phyloP scores from a whole-genome alignment of 2,113 vertebrate species.

The Epinephelus fuscoguttatus region DNA sequence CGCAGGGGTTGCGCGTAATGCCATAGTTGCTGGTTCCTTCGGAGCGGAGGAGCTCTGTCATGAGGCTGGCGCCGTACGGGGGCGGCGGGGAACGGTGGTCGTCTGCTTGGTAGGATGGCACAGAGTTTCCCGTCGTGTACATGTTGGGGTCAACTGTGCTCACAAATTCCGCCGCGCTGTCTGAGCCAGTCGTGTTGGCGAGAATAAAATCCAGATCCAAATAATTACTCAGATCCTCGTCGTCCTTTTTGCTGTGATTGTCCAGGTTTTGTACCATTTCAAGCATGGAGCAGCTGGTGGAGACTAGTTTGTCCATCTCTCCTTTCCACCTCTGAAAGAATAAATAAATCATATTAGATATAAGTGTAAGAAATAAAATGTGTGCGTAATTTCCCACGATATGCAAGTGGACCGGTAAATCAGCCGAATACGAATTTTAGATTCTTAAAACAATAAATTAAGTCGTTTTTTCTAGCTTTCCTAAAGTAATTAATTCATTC shows the following conservation, averaged over 20 bases:
- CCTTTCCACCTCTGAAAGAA: conserved; percentile 90
- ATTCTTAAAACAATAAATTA: neutral
- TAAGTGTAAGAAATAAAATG: neutral
- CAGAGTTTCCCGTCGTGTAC: conserved; percentile 82
- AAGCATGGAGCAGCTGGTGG: conserved; percentile 77
- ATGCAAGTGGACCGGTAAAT: neutral
- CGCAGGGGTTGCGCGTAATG: conserved; percentile 61
- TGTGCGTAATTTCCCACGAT: neutral
- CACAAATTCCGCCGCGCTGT: conserved; percentile 83
- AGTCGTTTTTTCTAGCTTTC: neutral
- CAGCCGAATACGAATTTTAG: neutral
- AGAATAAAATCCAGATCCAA: conserved; percentile 98
- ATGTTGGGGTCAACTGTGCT: conserved; percentile 78
- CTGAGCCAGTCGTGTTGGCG: conserved; percentile 89
- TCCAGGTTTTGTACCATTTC: conserved; percentile 82
- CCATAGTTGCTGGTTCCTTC: conserved; percentile 84
- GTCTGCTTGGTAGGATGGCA: conserved; percentile 81
- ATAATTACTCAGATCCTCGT: conserved; percentile 94
- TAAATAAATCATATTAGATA: conserved; percentile 1
- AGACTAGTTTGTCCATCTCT: conserved; percentile 83
- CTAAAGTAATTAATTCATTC: neutral
- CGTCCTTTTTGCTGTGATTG: conserved; percentile 84
- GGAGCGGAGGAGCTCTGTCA: conserved; percentile 88
- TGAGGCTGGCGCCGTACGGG: conserved; percentile 85
- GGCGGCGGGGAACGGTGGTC: conserved; percentile 89